Evolutionary conservation across 1,140 invertebrate genomes (phyloP).

Genomic region (Microplitis demolitor): DNA sequence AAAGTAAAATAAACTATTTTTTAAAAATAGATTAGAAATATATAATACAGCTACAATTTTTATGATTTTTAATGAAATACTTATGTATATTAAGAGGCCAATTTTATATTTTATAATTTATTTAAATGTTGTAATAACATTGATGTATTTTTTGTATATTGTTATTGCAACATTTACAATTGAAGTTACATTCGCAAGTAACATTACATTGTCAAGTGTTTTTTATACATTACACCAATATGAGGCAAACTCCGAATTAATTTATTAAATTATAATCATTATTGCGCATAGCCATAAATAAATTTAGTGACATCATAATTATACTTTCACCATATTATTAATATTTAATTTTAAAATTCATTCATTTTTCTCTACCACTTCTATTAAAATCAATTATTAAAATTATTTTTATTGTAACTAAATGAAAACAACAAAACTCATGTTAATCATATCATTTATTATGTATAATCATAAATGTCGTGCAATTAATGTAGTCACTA

Average conservation of each 20-base stretch:
- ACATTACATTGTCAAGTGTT: conserved; percentile 36
- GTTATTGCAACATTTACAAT: conserved; percentile 51
- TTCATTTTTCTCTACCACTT: conserved; percentile 32
- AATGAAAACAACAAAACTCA: conserved; percentile 24
- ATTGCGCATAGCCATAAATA: conserved; percentile 54
- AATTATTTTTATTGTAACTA: conserved; percentile 28
- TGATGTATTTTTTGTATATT: background rate
- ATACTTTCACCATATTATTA: too few relatives aligned
- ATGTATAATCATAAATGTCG: conserved; percentile 38
- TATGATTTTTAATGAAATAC: background rate
- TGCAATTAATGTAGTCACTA: conserved; percentile 23
- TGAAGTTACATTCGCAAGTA: conserved; percentile 50
- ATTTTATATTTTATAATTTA: conserved; percentile 56
- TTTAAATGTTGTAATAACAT: conserved; percentile 22
- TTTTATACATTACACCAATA: conserved; percentile 46
- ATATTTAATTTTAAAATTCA: conserved; percentile 33
- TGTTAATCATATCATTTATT: conserved; percentile 39
- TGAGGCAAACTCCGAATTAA: conserved; percentile 53
- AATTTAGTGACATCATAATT: conserved; percentile 38
- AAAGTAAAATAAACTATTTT: background rate
- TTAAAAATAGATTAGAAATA: background rate
- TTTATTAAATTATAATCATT: conserved; percentile 53
- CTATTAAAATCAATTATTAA: conserved; percentile 25
- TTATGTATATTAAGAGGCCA: conserved; percentile 42
- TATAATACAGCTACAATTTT: background rate